These are phyloP conservation scores for Luperina testacea DNA, from an alignment of 2,888 invertebrate genomes.

Conservation along the genomic window DNA sequence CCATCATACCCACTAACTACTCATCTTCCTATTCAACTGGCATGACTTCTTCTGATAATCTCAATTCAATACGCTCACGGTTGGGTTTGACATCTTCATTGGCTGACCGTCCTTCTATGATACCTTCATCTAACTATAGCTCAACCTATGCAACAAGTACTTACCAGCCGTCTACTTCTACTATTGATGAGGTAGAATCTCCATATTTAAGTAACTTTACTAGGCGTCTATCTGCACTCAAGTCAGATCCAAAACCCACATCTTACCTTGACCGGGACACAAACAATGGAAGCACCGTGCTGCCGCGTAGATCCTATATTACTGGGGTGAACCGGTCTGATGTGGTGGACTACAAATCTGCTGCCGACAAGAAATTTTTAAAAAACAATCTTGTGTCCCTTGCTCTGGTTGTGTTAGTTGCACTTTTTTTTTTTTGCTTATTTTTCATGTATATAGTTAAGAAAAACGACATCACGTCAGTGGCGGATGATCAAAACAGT, in stretches of 20 bases:
- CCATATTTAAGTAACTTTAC: conserved; percentile 93
- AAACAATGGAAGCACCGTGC: conserved; percentile 82
- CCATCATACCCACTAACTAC: conserved; percentile 77
- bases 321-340: conserved; percentile 82
- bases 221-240: conserved; percentile 89
- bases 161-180: conserved; percentile 82
- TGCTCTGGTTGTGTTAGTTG: conserved; percentile 90
- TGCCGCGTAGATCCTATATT: conserved; percentile 83
- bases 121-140: conserved; percentile 72
- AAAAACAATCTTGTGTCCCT: conserved; percentile 92
- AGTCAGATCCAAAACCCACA: conserved; percentile 81
- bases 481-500: conserved; percentile 89
- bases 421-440: conserved; percentile 92
- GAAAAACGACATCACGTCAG: conserved; percentile 90
- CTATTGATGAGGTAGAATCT: conserved; percentile 90
- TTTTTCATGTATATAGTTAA: conserved; percentile 93
- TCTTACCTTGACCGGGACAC: conserved; percentile 80
- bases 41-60: conserved; percentile 86
- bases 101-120: conserved; percentile 79
- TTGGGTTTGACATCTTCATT: conserved; percentile 88
- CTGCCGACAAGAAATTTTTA: conserved; percentile 87
- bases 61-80: conserved; percentile 90
- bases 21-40: conserved; percentile 77
- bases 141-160: conserved; percentile 77
- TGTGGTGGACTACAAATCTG: conserved; percentile 81